Conservation (phyloP, 2,113 vertebrate species). For the Phaethornis superciliosus region DNA sequence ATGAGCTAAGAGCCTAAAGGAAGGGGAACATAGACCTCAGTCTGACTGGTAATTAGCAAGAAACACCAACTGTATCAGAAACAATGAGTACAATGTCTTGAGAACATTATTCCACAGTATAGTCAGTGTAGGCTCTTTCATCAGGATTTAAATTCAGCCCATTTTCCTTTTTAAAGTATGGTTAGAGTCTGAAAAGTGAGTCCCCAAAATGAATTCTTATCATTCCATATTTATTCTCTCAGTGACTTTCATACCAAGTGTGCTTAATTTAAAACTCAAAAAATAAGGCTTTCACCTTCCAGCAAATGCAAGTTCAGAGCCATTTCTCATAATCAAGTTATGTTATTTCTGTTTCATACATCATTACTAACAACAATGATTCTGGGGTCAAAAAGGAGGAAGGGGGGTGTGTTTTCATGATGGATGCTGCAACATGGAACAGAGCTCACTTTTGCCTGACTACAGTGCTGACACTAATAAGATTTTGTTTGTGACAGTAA, state of each 20-base stretch:
- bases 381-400: conserved; percentile 33
- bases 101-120: background rate
- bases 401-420: background rate
- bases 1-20: background rate
- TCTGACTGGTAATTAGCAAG: background rate
- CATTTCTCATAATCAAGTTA: conserved; percentile 43
- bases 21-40: background rate
- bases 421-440: conserved; percentile 13
- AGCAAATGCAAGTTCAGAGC: conserved; percentile 38
- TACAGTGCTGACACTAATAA: conserved; percentile 40
- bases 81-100: background rate
- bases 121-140: background rate
- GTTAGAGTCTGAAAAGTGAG: background rate
- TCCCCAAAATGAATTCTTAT: conserved; percentile 31
- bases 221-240: background rate
- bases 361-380: conserved; percentile 35
- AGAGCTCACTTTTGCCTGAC: conserved; percentile 39
- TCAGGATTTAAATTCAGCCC: background rate
- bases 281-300: conserved; percentile 34
- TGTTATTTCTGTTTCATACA: conserved; percentile 43
- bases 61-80: background rate
- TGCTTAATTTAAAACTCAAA: conserved; percentile 28
- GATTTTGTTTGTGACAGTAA: conserved; percentile 63
- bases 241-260: conserved; percentile 12
- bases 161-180: conserved; percentile 7